Evolutionary conservation across 2,888 invertebrate species (phyloP).

Genomic region (Drosophila diplacantha): DNA sequence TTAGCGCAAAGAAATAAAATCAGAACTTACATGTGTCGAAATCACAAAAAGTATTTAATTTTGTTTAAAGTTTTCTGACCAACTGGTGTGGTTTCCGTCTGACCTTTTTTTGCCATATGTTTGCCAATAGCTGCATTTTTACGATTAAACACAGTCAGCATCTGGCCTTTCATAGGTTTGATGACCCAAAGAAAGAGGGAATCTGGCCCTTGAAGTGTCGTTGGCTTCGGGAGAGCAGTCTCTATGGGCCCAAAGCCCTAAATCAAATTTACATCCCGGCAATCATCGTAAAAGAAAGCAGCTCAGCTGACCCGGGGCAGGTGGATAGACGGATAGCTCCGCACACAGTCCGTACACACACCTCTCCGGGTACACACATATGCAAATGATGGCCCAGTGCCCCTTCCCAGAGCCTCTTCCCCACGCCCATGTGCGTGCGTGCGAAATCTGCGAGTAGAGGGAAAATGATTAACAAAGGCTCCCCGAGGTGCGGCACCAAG

Average conservation of each 20-base stretch:
- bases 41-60: neutral
- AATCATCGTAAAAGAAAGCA: slow-evolving; percentile 42
- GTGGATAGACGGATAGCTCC: slow-evolving; percentile 9
- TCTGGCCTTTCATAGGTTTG: slow-evolving; percentile 6
- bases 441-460: slow-evolving; percentile 61
- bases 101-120: slow-evolving; percentile 2
- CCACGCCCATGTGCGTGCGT: slow-evolving; percentile 56
- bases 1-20: neutral
- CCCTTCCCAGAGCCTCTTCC: slow-evolving; percentile 1
- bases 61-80: slow-evolving; percentile 1
- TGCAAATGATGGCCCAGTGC: slow-evolving; percentile 35
- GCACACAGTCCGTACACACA: slow-evolving; percentile 10
- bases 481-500: slow-evolving; percentile 44
- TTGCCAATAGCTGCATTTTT: neutral
- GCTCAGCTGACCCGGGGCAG: slow-evolving; percentile 34
- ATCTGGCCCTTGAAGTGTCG: slow-evolving; percentile 24
- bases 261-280: slow-evolving; percentile 44
- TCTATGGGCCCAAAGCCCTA: slow-evolving; percentile 13
- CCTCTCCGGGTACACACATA: slow-evolving; percentile 23
- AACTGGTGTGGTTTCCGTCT: neutral
- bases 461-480: slow-evolving; percentile 64
- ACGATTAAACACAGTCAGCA: slow-evolving; percentile 6
- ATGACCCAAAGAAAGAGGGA: slow-evolving; percentile 6
- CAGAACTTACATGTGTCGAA: neutral
- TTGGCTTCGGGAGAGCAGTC: slow-evolving; percentile 8